A percentile compares a stretch with the other conserved stretches of the same genome.
phyloP scores from a whole-genome alignment of 2,113 vertebrate genomes.

The Chinchilla lanigera region DNA sequence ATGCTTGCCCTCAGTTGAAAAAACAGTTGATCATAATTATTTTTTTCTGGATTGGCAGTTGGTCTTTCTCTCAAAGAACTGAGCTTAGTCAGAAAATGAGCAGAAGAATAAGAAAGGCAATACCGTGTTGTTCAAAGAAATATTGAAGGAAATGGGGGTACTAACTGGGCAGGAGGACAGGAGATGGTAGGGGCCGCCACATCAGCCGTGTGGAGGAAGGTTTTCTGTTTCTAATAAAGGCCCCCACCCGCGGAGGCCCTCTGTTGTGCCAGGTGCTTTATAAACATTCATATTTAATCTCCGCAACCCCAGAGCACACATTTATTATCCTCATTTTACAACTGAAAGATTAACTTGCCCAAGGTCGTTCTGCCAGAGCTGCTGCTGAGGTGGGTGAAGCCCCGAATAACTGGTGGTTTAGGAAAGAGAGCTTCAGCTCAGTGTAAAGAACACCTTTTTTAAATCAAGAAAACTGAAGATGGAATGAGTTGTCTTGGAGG shows the following conservation, averaged over 20 bases:
- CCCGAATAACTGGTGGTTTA: neutral
- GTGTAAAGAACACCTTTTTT: neutral
- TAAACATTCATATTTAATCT: neutral
- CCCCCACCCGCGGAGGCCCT: neutral
- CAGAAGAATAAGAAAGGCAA: neutral
- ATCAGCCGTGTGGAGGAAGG: neutral
- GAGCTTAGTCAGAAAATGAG: neutral
- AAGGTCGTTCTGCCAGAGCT: neutral
- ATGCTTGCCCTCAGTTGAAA: neutral
- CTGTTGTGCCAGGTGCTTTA: slow-evolving; percentile 47
- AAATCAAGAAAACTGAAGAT: neutral
- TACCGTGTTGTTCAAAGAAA: neutral
- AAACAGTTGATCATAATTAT: neutral
- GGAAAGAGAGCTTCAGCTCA: neutral
- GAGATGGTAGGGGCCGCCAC: neutral
- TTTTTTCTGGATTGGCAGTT: neutral
- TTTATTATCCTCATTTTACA: slow-evolving; percentile 25
- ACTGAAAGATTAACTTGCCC: neutral
- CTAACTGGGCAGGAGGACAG: neutral
- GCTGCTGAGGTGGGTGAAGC: neutral
- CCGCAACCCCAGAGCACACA: neutral
- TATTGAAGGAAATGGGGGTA: neutral
- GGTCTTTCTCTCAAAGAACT: slow-evolving; percentile 40
- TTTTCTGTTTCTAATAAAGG: neutral
- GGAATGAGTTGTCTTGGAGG: neutral